These are phyloP conservation scores for Leucophenga maculata DNA, from an alignment of 2,888 invertebrate genomes.

Conservation along the genomic window DNA sequence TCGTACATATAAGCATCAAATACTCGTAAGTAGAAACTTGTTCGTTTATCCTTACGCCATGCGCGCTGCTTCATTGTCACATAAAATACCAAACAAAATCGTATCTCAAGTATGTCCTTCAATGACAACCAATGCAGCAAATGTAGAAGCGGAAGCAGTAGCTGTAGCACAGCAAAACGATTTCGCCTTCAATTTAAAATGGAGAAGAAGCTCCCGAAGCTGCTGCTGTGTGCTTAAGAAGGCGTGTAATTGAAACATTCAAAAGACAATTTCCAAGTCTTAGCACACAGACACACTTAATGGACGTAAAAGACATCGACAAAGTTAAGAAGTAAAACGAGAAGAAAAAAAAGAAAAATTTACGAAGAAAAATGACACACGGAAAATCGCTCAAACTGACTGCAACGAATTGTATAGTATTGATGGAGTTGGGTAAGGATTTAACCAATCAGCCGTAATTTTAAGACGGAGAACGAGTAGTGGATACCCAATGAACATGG, in stretches of 20 bases:
- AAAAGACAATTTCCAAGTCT: slow-evolving; percentile 72
- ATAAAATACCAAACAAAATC: slow-evolving; percentile 52
- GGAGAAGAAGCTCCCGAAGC: slow-evolving; percentile 48
- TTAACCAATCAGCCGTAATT: slow-evolving; percentile 53
- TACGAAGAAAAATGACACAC: slow-evolving; percentile 58
- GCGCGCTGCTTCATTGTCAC: slow-evolving; percentile 47
- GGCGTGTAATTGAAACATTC: slow-evolving; percentile 74
- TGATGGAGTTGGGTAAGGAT: neutral
- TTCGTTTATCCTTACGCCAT: neutral
- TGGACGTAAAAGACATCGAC: slow-evolving; percentile 62
- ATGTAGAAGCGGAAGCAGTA: no score
- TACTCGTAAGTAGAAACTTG: neutral
- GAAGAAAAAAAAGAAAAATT: no score
- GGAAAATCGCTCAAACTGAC: slow-evolving; percentile 29
- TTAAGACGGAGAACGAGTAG: slow-evolving; percentile 45
- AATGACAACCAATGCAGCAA: neutral
- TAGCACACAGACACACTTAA: slow-evolving; percentile 71
- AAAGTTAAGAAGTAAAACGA: slow-evolving; percentile 61
- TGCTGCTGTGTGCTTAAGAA: slow-evolving; percentile 74
- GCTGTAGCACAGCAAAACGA: no score
- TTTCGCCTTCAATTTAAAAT: no score
- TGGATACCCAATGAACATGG: slow-evolving; percentile 42
- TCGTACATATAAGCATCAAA: slow-evolving; percentile 12
- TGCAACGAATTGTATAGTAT: neutral
- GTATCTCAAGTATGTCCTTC: slow-evolving; percentile 21